Conservation (phyloP, 2,113 vertebrate species). For the Scomber colias region DNA sequence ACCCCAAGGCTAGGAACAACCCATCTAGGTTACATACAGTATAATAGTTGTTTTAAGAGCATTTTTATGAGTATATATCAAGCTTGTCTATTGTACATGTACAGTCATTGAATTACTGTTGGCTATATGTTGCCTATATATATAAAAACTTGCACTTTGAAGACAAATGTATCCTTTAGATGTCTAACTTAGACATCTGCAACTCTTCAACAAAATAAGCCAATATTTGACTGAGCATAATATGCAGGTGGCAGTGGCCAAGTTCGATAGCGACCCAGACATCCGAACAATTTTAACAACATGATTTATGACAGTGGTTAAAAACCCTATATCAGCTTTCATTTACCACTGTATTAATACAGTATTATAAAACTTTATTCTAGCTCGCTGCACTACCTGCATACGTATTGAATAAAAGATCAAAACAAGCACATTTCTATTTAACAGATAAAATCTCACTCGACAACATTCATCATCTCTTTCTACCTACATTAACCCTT, state of each 20-base stretch:
- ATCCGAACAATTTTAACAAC: not conserved
- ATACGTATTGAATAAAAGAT: slow-evolving; percentile 55
- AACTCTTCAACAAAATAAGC: not conserved
- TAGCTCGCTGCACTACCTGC: slow-evolving; percentile 8
- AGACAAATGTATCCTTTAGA: not conserved
- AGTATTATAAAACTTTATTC: slow-evolving; percentile 40
- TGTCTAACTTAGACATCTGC: not conserved
- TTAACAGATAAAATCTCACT: slow-evolving; percentile 69
- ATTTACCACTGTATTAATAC: slow-evolving; percentile 1
- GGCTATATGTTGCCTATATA: not conserved
- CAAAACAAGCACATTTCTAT: slow-evolving; percentile 56
- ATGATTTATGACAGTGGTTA: not conserved
- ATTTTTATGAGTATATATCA: no score
- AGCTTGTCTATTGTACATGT: no score
- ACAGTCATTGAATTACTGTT: not conserved
- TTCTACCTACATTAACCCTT: slow-evolving; percentile 67
- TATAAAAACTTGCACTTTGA: not conserved
- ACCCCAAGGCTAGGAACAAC: no score
- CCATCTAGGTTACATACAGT: not conserved
- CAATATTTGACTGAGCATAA: slow-evolving; percentile 6
- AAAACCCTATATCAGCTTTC: not conserved
- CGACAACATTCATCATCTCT: slow-evolving; percentile 66
- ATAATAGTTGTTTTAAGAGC: not conserved
- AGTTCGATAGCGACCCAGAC: slow-evolving; percentile 7
- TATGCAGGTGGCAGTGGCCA: slow-evolving; percentile 6